These are phyloP conservation scores for Melanostoma mellinum DNA, from an alignment of 2,888 invertebrate genomes.

Conservation along the genomic window DNA sequence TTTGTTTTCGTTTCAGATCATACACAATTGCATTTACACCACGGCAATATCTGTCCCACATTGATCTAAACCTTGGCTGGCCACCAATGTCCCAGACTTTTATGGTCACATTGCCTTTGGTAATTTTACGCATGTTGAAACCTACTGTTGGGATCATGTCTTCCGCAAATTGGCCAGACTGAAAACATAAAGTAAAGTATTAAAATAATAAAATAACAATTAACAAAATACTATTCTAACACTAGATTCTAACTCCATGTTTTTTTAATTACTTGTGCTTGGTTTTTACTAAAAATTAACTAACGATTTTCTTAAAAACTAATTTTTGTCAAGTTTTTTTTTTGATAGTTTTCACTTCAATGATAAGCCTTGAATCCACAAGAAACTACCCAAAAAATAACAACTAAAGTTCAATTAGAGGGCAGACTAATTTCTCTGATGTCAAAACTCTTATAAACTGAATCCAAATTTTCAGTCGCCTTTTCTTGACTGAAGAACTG, in stretches of 20 bases:
- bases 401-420: no score
- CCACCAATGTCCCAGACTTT: conserved; percentile 98
- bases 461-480: no score
- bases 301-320: background rate
- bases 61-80: conserved; percentile 98
- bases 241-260: no score
- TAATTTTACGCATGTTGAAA: conserved; percentile 99
- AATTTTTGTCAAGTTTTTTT: no score
- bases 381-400: background rate
- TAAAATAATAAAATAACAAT: background rate
- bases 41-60: conserved; percentile 99
- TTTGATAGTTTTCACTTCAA: no score
- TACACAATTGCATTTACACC: conserved; percentile 99
- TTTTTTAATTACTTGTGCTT: no score
- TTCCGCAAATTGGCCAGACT: conserved; percentile 99
- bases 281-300: no score
- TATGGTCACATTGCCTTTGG: conserved; percentile 99
- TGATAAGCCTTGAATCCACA: no score
- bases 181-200: conserved; percentile 79
- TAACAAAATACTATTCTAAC: background rate
- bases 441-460: no score
- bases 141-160: conserved; percentile 99
- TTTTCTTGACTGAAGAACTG: no score
- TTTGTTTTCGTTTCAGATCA: conserved; percentile 79
- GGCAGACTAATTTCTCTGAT: no score